These are phyloP conservation scores for Gnatocerus cornutus DNA, from an alignment of 2,888 invertebrate species.

Conservation along the genomic window DNA sequence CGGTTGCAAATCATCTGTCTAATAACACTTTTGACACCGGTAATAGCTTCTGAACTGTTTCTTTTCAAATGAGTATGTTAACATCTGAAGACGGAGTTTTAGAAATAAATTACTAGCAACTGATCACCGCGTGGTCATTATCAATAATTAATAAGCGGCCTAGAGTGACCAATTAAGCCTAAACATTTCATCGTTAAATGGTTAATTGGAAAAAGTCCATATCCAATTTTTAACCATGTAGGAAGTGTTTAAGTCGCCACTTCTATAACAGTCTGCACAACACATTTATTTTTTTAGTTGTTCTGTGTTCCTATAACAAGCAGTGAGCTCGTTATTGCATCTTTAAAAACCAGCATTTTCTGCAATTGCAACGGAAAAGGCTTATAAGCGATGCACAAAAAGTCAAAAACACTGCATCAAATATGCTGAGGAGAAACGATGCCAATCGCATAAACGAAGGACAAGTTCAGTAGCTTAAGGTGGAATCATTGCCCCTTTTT, in stretches of 20 bases:
- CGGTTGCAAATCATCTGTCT: too few relatives aligned
- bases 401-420: slow-evolving; percentile 11
- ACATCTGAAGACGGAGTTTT: too few relatives aligned
- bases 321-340: slow-evolving; percentile 2
- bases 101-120: background rate
- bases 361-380: slow-evolving; percentile 2
- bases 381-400: slow-evolving; percentile 13
- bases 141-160: slow-evolving; percentile 22
- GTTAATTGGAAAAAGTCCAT: slow-evolving; percentile 10
- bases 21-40: too few relatives aligned
- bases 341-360: slow-evolving; percentile 10
- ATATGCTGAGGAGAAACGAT: slow-evolving; percentile 15
- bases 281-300: background rate
- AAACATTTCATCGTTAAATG: slow-evolving; percentile 8
- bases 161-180: background rate
- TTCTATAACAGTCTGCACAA: slow-evolving; percentile 4
- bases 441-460: slow-evolving; percentile 24
- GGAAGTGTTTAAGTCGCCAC: slow-evolving; percentile 12
- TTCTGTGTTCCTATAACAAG: slow-evolving; percentile 5
- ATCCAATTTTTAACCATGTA: slow-evolving; percentile 8
- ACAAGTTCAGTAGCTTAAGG: slow-evolving; percentile 11
- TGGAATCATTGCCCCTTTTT: background rate
- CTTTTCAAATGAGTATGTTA: too few relatives aligned
- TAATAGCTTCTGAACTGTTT: too few relatives aligned
- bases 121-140: slow-evolving; percentile 14